Percentiles rank a stretch among this genome's conserved stretches.
Conservation (phyloP, 2,797 vertebrate genomes). For the Rhynchonycteris naso region DNA sequence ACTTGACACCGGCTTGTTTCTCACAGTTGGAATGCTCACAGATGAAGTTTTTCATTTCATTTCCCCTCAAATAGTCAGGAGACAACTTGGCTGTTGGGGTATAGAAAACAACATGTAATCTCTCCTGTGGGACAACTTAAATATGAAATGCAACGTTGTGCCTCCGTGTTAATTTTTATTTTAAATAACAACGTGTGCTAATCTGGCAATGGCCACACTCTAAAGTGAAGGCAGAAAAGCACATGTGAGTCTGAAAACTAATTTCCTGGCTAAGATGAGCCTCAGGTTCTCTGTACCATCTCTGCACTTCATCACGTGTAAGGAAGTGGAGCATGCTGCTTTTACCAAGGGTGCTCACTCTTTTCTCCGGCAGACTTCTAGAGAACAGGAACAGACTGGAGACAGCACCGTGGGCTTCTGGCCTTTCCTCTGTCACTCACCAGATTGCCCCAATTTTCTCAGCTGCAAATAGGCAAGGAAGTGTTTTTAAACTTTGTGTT, state of each 20-base stretch:
- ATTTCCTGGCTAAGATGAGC: slow-evolving; percentile 8
- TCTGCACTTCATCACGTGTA: neutral
- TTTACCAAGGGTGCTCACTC: neutral
- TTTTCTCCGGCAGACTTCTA: neutral
- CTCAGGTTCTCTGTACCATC: neutral
- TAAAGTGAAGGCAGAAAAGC: slow-evolving; percentile 45
- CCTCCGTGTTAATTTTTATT: slow-evolving; percentile 24
- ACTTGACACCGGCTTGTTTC: neutral
- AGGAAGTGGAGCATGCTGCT: neutral
- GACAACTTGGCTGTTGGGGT: neutral
- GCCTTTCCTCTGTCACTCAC: neutral
- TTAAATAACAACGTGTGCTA: neutral
- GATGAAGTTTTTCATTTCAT: slow-evolving; percentile 20
- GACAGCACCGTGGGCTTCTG: neutral
- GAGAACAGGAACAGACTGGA: neutral
- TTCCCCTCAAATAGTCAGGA: neutral
- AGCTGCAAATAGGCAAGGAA: neutral
- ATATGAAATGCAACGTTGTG: neutral
- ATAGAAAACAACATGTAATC: neutral
- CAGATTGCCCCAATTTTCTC: slow-evolving; percentile 17
- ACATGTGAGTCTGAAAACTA: slow-evolving; percentile 57
- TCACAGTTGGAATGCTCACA: neutral
- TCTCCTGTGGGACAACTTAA: neutral
- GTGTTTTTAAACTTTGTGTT: neutral
- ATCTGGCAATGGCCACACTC: neutral